Evolutionary conservation across 1,140 invertebrate genomes (phyloP), one percentile per base, ranked within the genome.

Genomic region (Tenebrio molitor): DNA sequence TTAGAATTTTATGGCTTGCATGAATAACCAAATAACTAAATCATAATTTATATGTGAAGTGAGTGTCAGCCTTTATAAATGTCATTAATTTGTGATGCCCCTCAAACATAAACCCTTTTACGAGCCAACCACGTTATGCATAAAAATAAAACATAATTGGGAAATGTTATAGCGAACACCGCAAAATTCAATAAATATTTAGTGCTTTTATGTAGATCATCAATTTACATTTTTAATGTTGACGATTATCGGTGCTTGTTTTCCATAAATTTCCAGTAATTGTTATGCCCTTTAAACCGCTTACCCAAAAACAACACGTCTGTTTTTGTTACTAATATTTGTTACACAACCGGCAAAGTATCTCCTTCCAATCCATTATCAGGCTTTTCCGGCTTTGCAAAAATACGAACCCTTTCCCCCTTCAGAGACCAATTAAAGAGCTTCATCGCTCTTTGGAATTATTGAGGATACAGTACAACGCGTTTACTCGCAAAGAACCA

Each of bases 161-260:
- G 34, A 29, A 44, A 39, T 65, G 64, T 44, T 44, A 42, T 58
- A 58, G 50, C 50, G 10, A 15, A 66, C 36, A 66, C 64, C 64
- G 19, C 64, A 66, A 44, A 66, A 66, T 66, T 66, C 64, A 66
- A 66, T 66, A 66, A 66, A 66, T 66, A 66, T 66, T 66, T 66
- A 66, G 64, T 66, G 39, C 64, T 66, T 66, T 66, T 66, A 66
- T 66, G 64, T 42, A 66, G 42, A 66, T 66, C 34, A 25, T 29
- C 64, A 66, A 66, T 66, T 66, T 66, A 25, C 64, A 66, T 66
- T 66, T 66, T 66, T 66, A 66, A 66, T 66, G 36, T 66, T 66
- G 36, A 44, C 42, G 36, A 66, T 42, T 25, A 66, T 66, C 36
- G 64, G 64, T 44, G 64, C 42, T 44, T 42, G 64, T 66, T 66